Percentiles rank a stretch among this genome's conserved stretches.
Conservation (phyloP, 2,113 vertebrate species). For the Neoarius graeffei region DNA sequence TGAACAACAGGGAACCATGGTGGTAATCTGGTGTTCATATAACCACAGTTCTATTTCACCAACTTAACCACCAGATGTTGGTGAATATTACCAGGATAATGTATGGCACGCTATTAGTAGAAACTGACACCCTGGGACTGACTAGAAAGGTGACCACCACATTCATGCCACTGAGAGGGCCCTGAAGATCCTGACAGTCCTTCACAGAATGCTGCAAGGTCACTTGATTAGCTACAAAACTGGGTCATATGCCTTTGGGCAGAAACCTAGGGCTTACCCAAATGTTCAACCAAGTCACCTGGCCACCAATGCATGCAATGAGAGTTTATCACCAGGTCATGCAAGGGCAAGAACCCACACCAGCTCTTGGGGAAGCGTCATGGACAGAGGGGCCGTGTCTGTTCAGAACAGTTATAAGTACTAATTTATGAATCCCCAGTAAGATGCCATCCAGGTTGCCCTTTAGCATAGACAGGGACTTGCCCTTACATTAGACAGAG, state of each 20-base stretch:
- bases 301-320: not conserved
- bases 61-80: not conserved
- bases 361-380: not conserved
- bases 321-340: not conserved
- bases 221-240: not conserved
- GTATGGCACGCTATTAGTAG: not conserved
- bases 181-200: not conserved
- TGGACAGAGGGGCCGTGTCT: not conserved
- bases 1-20: not conserved
- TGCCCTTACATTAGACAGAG: not conserved
- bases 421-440: not conserved
- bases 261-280: not conserved
- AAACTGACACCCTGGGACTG: not conserved
- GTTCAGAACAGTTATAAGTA: not conserved
- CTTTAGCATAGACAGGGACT: not conserved
- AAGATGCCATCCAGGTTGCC: not conserved
- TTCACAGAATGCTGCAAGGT: not conserved
- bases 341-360: not conserved
- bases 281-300: not conserved
- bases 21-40: not conserved
- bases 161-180: not conserved
- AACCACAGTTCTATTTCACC: not conserved
- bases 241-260: not conserved
- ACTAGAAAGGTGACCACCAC: not conserved
- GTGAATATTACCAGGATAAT: slow-evolving; percentile 1